Base-by-base conservation (phyloP, 2,888 invertebrate species). In the Cremastobaeus sp. region DNA sequence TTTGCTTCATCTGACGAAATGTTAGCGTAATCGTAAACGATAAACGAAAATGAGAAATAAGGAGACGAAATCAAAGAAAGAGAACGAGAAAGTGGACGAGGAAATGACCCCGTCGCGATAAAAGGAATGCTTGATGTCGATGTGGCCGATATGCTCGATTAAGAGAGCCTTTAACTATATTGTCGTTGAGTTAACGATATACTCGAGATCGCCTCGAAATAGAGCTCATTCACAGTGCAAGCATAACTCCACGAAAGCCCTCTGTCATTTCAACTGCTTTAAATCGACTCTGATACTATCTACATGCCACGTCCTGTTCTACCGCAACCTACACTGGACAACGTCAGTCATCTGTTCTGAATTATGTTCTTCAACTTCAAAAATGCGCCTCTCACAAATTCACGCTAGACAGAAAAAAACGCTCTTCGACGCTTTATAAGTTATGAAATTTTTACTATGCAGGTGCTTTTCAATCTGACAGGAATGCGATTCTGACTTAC, bases 231-330 rank as follows among this genome's bases (percentile, higher is more conserved):
- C 60, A 57, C 32, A 12, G 68, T 48, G 59, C 43, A 35, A 57
- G 66, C 74, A 74, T 72, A 72, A 74, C 74, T 72, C 12, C 69
- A 62, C 71, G 59, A 74, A 76, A 76, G 76, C 69, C 59, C 74
- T 74, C 69, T 76, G 76, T 76, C 72, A 76, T 59, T 74, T 72
- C 72, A 74, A 74, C 76, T 69, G 74, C 72, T 76, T 76, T 72
- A 71, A 74, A 74, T 76, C 74, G 69, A 69, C 55, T 65, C 41
- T 9, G 76, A 76, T 74, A 69, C 52, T 62, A 74, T 76, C 74
- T 76, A 65, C 68, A 74, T 45, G 60, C 62, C 54, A 39, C 28
- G 39, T 34, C 60, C 60, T 74, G 74, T 70, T 74, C 48, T 65
- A 74, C 32, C n/a, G 3, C 70, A 70, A 43, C 50, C 70, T 57